Evolutionary conservation across 92 coral and sea anemone species (phyloP), one percentile per base, ranked within the genome.

Genomic region (Epizoanthus illoricatus): DNA sequence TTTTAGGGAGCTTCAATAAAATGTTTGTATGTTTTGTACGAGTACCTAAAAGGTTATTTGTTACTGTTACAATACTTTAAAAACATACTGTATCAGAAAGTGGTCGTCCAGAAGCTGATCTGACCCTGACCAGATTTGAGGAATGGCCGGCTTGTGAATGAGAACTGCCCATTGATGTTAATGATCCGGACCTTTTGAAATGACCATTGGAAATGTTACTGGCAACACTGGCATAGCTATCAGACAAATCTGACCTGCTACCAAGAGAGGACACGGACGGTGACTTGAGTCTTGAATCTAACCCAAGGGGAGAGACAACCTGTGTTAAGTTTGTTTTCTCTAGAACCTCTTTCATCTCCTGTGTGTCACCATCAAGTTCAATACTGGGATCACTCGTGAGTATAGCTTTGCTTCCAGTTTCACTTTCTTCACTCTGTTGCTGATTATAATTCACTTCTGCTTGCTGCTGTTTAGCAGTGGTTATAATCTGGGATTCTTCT

Each of bases 281-380:
- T 7, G 98, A 96, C 74, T 96, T 96, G 5, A 92, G 86, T 57
- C 98, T 86, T 9, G 95, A 88, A 75, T 92, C 94, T 69, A 94
- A 62, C 43, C 75, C 80, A 21, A 91, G 81, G 9, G 98, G 91
- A 13, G 94, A 83, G 9, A 96, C 88, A 16, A 96, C 97, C 84
- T 96, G 98, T 56, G 97, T 96, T 65, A 92, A 96, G 76, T 91
- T 96, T 61, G 95, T 89, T 84, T 91, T 91, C 49, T 88, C 99
- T 42, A 96, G 87, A 40, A 96, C 92, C 83, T 85, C 86, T 65
- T 89, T 96, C 99, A 96, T 96, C 79, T 96, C 99, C 49, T 94
- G 94, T 12, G 97, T 91, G 65, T 92, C 88, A 62, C 84, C 90
- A 81, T 96, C 99, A 21, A 96, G 89, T 28, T 94, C 92, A 74